Evolutionary conservation across 2,888 invertebrate species (phyloP).

Genomic region (Latrodectus hesperus): DNA sequence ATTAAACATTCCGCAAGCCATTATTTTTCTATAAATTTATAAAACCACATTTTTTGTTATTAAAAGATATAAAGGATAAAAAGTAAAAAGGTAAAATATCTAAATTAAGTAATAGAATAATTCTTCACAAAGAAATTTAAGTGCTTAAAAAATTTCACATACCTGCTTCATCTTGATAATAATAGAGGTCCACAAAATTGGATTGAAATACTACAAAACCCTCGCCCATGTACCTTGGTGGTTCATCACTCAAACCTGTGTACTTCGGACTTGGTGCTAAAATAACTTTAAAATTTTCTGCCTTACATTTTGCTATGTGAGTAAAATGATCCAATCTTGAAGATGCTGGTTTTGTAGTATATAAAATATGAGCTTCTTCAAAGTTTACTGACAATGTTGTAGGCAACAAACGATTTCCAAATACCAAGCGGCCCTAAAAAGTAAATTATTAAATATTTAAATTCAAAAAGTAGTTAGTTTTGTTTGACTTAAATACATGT

Average conservation of each 20-base stretch:
- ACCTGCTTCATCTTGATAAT: slow-evolving; percentile 98
- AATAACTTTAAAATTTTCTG: slow-evolving; percentile 94
- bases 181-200: slow-evolving; percentile 94
- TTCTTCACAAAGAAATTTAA: not conserved
- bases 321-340: slow-evolving; percentile 94
- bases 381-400: slow-evolving; percentile 90
- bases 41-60: not conserved
- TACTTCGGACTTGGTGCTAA: slow-evolving; percentile 97
- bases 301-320: slow-evolving; percentile 95
- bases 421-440: slow-evolving; percentile 88
- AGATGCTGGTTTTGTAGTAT: slow-evolving; percentile 95
- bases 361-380: slow-evolving; percentile 94
- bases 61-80: not conserved
- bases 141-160: slow-evolving; percentile 39
- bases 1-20: not conserved
- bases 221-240: slow-evolving; percentile 98
- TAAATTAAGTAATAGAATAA: not conserved
- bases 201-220: slow-evolving; percentile 98
- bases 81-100: not conserved
- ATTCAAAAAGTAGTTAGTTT: too few relatives aligned
- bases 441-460: not conserved
- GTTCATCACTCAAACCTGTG: slow-evolving; percentile 92
- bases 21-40: not conserved
- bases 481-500: too few relatives aligned
- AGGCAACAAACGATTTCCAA: slow-evolving; percentile 95